Evolutionary conservation across 1,140 invertebrate species (phyloP), one percentile per base, ranked within the genome.

Genomic region (Bursaphelenchus mucronatus): DNA sequence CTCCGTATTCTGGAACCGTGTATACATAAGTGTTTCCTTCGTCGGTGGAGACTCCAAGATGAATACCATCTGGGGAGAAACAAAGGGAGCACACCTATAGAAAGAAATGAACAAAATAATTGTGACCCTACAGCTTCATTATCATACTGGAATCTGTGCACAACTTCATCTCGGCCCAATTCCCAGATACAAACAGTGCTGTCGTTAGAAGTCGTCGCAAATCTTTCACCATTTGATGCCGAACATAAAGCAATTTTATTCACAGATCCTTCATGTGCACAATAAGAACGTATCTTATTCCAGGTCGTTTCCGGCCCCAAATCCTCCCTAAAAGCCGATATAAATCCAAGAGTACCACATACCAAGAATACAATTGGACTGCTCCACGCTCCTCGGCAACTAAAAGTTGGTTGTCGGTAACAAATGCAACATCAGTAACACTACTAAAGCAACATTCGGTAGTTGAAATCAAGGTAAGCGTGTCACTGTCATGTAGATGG

Each of bases 21-120:
- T n/a, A 59, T 13, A 59, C 57, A 44, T 44, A 44, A 13, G 45
- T 15, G 57, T 50, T 59, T 13, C 57, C 57, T 39, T 59, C 57
- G 40, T 59, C 57, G 13, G 57, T 59, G 15, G 40, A 39, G 11
- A 13, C 13, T 39, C 13, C 57, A 11, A 59, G 40, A 39, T 59
- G 45, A 17, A 44, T 1, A 15, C 57, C 57, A 44, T 59, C 57
- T 7, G 41, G 57, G 11, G 57, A 59, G 57, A 59, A 59, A 44
- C 30, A n/a, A 11, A 59, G 13, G 2, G 57, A n/a, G 13, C 40
- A 44, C 3, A 44, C 57, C 13, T 40, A 9, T 6, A 55, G 6
- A 55, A 13, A 55, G 39, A 44, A 13, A 55, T n/a, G 1, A 30
- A 15, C 6, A n/a, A n/a, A 44, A 55, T 55, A 4, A 15, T 39